Evolutionary conservation across 2,113 vertebrate genomes (phyloP).

Genomic region (Xiphophorus hellerii): DNA sequence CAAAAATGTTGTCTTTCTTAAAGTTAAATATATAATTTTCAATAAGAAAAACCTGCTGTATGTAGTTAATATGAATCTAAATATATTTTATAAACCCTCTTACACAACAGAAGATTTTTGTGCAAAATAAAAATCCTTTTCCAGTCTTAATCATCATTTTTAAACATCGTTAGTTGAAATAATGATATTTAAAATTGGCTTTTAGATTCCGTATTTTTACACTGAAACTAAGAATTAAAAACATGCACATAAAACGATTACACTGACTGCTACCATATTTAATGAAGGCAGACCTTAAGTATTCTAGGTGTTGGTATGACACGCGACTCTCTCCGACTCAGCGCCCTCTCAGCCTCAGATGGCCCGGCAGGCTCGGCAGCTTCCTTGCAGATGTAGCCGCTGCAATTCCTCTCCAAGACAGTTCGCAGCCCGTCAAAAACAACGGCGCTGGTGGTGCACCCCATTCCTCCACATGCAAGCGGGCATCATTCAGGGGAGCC

Average conservation of each 20-base stretch:
- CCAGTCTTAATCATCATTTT: neutral
- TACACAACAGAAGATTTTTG: neutral
- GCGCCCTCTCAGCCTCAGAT: constrained; percentile 83
- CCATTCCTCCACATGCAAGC: constrained; percentile 85
- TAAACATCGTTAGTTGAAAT: too few relatives aligned
- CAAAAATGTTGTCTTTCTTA: neutral
- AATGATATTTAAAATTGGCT: neutral
- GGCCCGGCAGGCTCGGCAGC: constrained; percentile 86
- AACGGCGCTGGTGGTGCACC: constrained; percentile 93
- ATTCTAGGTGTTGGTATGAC: constrained; percentile 76
- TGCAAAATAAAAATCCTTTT: neutral
- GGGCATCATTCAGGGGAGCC: constrained; percentile 78
- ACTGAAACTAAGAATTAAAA: too few relatives aligned
- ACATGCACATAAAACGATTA: neutral
- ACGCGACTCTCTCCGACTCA: constrained; percentile 88
- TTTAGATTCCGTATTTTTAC: neutral
- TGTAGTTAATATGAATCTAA: neutral
- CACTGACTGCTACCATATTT: neutral
- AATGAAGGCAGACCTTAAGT: constrained; percentile 77
- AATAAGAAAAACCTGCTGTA: neutral
- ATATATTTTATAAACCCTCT: neutral
- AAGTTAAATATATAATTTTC: too few relatives aligned
- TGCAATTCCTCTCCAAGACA: constrained; percentile 93
- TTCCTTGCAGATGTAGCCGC: constrained; percentile 91
- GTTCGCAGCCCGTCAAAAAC: constrained; percentile 92